phyloP scores from a whole-genome alignment of 2,888 invertebrate genomes.

The Eretmocerus hayati region DNA sequence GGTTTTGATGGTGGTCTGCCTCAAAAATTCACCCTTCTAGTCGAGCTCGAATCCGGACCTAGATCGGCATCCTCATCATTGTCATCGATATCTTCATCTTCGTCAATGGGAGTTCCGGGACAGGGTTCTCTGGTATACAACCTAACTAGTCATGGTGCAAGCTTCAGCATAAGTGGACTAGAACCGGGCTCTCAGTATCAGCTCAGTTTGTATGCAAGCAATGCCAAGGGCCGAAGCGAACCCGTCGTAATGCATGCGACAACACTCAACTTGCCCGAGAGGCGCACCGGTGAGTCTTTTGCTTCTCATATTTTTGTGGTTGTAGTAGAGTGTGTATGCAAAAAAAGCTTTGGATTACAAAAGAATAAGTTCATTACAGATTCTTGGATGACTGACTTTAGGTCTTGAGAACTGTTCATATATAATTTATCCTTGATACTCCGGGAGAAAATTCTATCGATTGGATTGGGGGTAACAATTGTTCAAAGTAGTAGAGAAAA shows the following conservation, averaged over 20 bases:
- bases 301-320: too few relatives aligned
- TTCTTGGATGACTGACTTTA: too few relatives aligned
- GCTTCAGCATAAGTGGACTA: slow-evolving; percentile 61
- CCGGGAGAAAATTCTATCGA: too few relatives aligned
- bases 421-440: too few relatives aligned
- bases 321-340: too few relatives aligned
- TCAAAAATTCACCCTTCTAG: slow-evolving; percentile 68
- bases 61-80: too few relatives aligned
- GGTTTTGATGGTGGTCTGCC: slow-evolving; percentile 71
- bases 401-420: too few relatives aligned
- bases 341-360: too few relatives aligned
- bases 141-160: slow-evolving; percentile 54
- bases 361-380: too few relatives aligned
- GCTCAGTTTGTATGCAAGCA: slow-evolving; percentile 62
- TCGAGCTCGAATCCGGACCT: slow-evolving; percentile 49
- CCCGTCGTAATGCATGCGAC: slow-evolving; percentile 60
- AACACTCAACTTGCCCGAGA: slow-evolving; percentile 66
- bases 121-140: slow-evolving; percentile 52
- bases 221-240: slow-evolving; percentile 66
- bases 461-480: too few relatives aligned
- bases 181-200: slow-evolving; percentile 64
- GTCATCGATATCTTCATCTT: too few relatives aligned
- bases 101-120: slow-evolving; percentile 19
- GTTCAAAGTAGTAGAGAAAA: too few relatives aligned
- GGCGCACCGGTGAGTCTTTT: slow-evolving; percentile 60